Base-by-base conservation (phyloP, 2,113 vertebrate genomes). In the Rana temporaria region DNA sequence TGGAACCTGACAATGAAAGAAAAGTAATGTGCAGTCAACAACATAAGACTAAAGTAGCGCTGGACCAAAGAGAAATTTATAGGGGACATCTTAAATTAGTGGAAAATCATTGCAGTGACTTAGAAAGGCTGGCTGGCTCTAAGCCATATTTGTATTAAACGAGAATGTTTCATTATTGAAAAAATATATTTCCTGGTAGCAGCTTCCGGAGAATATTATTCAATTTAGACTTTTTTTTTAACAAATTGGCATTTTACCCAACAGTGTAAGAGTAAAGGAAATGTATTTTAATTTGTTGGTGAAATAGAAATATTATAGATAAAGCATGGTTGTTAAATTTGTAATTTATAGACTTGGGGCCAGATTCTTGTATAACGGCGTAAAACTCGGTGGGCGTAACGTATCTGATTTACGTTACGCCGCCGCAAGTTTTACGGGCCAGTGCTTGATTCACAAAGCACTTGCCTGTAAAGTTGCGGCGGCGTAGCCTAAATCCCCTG, bases 61-160 rank as follows among this genome's bases (percentile, higher is more conserved):
- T 26, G 63, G 63, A 68, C 71, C 80, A 67, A 76, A 69, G 34
- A 72, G 34, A 68, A 76, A 83, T 83, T 83, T 83, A 76, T 76
- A 75, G 81, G 63, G 63, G 63, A 60, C 72, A 76, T 76, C 56
- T 83, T 83, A 83, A 83, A 83, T 76, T 67, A 60, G 26, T 52
- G 4, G 20, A 59, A 83, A 76, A 63, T 68, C 24, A 74, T 74
- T 82, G 32, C 52, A 57, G 57, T 22, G n/a, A 72, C 56, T 53
- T 75, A 68, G 11, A 76, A 82, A 82, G 20, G 69, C 52, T 67
- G 30, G 18, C 32, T 82, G 71, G 81, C 60, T 52, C 16, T n/a
- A 22, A 68, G 53, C 72, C 70, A 75, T 73, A 65, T 82, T 82
- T 74, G 48, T 66, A 74, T 74, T 57, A 74, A 55, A 32, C 24